Evolutionary conservation across 2,888 invertebrate species (phyloP).

Genomic region (Tiliacea citrago): DNA sequence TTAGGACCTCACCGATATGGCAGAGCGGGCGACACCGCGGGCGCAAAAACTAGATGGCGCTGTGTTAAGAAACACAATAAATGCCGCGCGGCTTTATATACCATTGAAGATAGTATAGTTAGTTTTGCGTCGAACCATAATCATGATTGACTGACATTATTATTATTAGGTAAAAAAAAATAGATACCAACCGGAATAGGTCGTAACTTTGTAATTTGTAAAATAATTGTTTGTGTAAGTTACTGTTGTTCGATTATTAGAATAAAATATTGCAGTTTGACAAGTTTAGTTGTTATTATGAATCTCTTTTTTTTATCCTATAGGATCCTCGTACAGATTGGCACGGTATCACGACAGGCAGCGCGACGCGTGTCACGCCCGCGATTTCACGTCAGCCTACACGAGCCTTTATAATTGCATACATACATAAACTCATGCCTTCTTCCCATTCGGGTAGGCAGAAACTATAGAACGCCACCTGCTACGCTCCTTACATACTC

Average conservation of each 20-base stretch:
- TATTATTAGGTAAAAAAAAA: neutral
- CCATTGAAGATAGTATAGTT: conserved; percentile 33
- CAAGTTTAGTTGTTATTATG: conserved; percentile 3
- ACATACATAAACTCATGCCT: too few relatives aligned
- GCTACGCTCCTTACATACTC: too few relatives aligned
- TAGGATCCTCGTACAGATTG: too few relatives aligned
- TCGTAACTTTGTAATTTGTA: neutral
- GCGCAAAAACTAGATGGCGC: conserved; percentile 41
- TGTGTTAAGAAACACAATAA: conserved; percentile 36
- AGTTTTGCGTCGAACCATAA: conserved; percentile 28
- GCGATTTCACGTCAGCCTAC: too few relatives aligned
- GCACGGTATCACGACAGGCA: too few relatives aligned
- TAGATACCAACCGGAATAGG: neutral
- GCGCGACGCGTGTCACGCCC: too few relatives aligned
- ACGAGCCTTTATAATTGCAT: too few relatives aligned
- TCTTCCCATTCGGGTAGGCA: too few relatives aligned
- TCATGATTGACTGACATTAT: conserved; percentile 25
- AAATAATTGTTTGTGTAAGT: neutral
- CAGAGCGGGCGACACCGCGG: conserved; percentile 27
- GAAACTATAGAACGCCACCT: too few relatives aligned
- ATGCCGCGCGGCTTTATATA: conserved; percentile 34
- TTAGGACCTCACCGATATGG: conserved; percentile 29
- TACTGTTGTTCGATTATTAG: neutral
- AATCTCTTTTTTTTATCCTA: neutral
- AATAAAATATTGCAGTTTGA: conserved; percentile 6